Base-by-base conservation (phyloP, 1,140 invertebrate genomes). In the Drosophila albomicans region DNA sequence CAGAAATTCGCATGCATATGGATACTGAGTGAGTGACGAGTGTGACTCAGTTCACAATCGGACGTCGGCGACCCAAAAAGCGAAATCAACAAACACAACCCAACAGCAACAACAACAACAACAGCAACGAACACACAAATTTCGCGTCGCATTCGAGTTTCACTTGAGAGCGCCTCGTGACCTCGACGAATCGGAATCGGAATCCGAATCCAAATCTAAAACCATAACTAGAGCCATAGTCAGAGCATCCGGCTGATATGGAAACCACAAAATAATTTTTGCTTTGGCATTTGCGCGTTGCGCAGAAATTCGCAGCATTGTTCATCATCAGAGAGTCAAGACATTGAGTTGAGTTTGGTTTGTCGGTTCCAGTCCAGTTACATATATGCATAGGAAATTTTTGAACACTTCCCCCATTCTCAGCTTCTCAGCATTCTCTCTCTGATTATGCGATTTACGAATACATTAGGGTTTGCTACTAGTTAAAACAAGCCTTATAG, bases 201-300 rank as follows among this genome's bases (percentile, higher is more conserved):
- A 61, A 63, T 49, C 11, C 16, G 56, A 59, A 30, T 20, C 8
- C 46, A 59, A 69, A 45, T 10, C 6, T 30, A 68, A 30, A 28
- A 25, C 15, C 15, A 35, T 13, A 56, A 25, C 52, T 25, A 56
- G 13, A 56, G 52, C 32, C 52, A 56, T 13, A 13, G 52, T 28
- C 45, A 67, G 1, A 51, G 66, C 66, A 69, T 69, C 66, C 66
- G 66, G 66, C 57, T 69, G 66, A 69, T 69, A 69, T 61, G 57
- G 35, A 43, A 62, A 62, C 66, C 66, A 38, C 57, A 52, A 38
- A 38, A 43, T 43, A 13, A 43, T 43, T 43, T 43, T 13, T 13
- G 41, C 41, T 43, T 43, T 43, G 41, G 41, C 41, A 43, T 43
- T 43, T 43, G 41, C 35, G 35, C 35, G 35, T 38, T 38, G n/a